Evolutionary conservation across 2,113 vertebrate genomes (phyloP).

Genomic region (Tyrannus savana): DNA sequence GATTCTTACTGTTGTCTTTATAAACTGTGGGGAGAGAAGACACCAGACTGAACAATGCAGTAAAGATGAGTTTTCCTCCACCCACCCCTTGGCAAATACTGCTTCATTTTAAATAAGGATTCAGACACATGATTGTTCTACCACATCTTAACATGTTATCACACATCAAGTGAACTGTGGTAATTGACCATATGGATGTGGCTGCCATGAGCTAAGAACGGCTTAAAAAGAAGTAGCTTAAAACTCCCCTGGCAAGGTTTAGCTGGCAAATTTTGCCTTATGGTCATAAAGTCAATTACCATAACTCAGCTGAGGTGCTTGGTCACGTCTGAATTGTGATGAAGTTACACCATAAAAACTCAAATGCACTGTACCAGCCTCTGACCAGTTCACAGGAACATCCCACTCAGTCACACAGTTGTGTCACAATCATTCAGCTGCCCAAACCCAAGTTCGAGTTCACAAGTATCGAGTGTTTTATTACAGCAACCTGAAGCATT

Average conservation of each 20-base stretch:
- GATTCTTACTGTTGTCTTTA: conserved; percentile 31
- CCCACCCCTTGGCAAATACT: not conserved
- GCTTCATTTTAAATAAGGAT: not conserved
- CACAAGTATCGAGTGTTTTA: conserved; percentile 87
- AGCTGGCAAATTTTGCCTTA: not conserved
- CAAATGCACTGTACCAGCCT: conserved; percentile 34
- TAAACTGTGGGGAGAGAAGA: conserved; percentile 13
- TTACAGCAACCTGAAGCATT: conserved; percentile 87
- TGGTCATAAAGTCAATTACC: not conserved
- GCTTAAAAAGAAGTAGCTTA: not conserved
- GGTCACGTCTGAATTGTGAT: not conserved
- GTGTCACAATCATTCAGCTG: conserved; percentile 32
- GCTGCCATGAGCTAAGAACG: not conserved
- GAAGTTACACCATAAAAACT: not conserved
- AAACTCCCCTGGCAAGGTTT: not conserved
- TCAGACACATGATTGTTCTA: conserved; percentile 51
- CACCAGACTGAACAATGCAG: conserved; percentile 44
- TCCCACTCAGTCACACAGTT: not conserved
- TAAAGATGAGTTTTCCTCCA: not conserved
- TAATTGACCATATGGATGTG: not conserved
- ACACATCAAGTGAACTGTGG: conserved; percentile 10
- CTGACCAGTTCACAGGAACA: conserved; percentile 5
- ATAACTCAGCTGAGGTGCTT: not conserved
- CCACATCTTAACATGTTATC: not conserved
- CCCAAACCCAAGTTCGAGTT: conserved; percentile 61